phyloP scores from a whole-genome alignment of 2,113 vertebrate genomes.

The Deroptyus accipitrinus region DNA sequence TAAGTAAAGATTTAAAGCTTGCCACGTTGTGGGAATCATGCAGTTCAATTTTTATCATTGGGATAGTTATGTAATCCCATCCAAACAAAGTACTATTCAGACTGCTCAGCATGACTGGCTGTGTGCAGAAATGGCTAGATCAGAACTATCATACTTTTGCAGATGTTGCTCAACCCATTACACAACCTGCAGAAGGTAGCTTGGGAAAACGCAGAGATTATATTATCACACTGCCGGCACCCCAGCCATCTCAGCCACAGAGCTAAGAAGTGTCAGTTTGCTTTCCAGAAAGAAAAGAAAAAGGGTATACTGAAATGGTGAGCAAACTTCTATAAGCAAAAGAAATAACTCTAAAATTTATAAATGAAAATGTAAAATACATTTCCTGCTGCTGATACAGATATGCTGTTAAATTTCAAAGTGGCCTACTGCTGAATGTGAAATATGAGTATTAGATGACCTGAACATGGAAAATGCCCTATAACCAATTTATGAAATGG shows the following conservation, averaged over 20 bases:
- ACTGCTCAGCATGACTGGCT: not conserved
- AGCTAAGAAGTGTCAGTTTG: not conserved
- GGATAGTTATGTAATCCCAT: not conserved
- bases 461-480: conserved; percentile 58
- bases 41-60: not conserved
- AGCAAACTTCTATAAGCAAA: conserved; percentile 11
- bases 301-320: not conserved
- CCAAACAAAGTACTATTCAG: not conserved
- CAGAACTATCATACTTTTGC: not conserved
- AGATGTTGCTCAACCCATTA: not conserved
- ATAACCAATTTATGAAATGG: conserved; percentile 62
- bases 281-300: not conserved
- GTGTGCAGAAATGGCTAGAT: not conserved
- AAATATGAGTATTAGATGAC: conserved; percentile 64
- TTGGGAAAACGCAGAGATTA: not conserved
- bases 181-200: not conserved
- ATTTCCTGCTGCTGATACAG: conserved; percentile 37
- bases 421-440: conserved; percentile 25
- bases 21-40: not conserved
- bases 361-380: conserved; percentile 37
- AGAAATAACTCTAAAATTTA: conserved; percentile 22
- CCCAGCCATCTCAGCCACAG: not conserved
- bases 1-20: not conserved
- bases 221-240: not conserved
- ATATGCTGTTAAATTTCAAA: conserved; percentile 57